Evolutionary conservation across 2,888 invertebrate genomes (phyloP).

Genomic region (Coelinius sp.): DNA sequence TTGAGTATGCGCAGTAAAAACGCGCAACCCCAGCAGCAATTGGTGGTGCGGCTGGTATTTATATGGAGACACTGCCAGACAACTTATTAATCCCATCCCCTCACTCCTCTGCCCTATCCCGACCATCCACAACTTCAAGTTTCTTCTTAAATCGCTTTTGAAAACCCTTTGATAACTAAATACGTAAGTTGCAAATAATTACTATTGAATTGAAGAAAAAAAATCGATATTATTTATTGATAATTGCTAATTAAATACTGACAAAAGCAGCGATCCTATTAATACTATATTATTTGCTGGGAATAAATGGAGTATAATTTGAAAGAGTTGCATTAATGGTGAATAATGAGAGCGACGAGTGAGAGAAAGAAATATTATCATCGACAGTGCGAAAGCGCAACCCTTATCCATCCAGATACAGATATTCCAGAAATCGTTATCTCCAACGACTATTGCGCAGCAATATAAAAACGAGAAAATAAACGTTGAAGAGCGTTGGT

Average conservation of each 20-base stretch:
- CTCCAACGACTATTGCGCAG: conserved; percentile 31
- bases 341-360: background rate
- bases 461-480: conserved; percentile 8
- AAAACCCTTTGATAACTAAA: background rate
- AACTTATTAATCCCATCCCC: conserved; percentile 45
- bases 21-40: conserved; percentile 40
- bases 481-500: conserved; percentile 26
- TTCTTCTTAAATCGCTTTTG: background rate
- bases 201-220: background rate
- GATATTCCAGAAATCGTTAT: conserved; percentile 35
- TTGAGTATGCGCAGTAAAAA: conserved; percentile 10
- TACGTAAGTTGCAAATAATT: background rate
- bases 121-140: background rate
- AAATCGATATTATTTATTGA: no score
- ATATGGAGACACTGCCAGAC: conserved; percentile 44
- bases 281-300: background rate
- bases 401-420: conserved; percentile 30
- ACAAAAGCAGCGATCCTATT: no score
- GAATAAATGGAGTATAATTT: background rate
- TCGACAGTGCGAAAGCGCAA: background rate
- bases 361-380: conserved; percentile 15
- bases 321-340: background rate
- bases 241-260: no score
- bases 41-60: conserved; percentile 46
- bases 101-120: conserved; percentile 11